Percentiles rank a stretch among this genome's conserved stretches.
phyloP scores from a whole-genome alignment of 2,113 vertebrate species.

The Gulo gulo region DNA sequence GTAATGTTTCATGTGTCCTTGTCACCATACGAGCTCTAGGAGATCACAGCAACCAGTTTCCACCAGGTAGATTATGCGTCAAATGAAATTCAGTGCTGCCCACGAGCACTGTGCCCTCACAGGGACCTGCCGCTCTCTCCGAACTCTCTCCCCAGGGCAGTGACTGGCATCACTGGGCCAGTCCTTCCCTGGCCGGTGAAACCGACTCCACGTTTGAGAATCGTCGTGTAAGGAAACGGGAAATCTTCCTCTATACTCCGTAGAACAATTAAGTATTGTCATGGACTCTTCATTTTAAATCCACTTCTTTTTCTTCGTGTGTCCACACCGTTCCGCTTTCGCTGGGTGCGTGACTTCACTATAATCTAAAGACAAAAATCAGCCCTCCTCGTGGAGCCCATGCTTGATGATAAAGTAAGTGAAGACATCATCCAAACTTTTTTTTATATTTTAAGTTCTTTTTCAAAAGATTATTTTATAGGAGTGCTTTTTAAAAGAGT shows the following conservation, averaged over 20 bases:
- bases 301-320: not conserved
- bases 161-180: not conserved
- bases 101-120: not conserved
- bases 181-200: not conserved
- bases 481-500: not conserved
- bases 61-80: not conserved
- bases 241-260: not conserved
- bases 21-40: not conserved
- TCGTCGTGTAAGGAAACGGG: not conserved
- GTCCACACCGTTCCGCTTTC: not conserved
- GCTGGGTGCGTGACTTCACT: not conserved
- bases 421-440: not conserved
- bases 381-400: not conserved
- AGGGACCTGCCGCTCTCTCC: not conserved
- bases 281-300: not conserved
- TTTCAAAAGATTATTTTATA: not conserved
- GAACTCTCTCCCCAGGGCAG: not conserved
- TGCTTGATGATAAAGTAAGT: not conserved
- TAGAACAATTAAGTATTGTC: not conserved
- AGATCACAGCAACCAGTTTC: not conserved
- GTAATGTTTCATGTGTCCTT: not conserved
- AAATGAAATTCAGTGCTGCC: not conserved
- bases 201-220: not conserved
- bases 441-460: not conserved
- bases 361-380: not conserved